These are phyloP conservation scores for Tholera decimalis DNA, from an alignment of 2,888 invertebrate species.

Conservation along the genomic window DNA sequence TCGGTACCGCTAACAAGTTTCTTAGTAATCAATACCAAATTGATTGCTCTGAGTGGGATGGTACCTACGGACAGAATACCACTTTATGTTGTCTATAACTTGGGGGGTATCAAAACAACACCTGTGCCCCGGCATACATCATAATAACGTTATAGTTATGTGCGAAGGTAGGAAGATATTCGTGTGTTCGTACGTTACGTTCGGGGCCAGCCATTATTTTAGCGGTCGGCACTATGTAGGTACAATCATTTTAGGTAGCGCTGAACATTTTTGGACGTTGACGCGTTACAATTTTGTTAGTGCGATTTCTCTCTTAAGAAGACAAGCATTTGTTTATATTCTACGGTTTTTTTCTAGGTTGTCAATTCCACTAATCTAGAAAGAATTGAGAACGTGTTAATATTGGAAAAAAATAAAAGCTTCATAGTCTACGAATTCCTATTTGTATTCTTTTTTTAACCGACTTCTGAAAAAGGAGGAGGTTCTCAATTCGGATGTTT, in stretches of 20 bases:
- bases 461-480: no score
- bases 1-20: conserved; percentile 44
- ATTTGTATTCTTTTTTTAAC: no score
- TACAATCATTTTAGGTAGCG: not conserved
- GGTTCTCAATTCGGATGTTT: no score
- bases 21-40: conserved; percentile 59
- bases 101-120: conserved; percentile 58
- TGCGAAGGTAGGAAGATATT: conserved; percentile 21
- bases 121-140: conserved; percentile 64
- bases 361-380: no score
- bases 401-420: no score
- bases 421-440: no score
- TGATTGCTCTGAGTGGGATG: conserved; percentile 45
- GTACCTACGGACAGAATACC: conserved; percentile 56
- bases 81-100: conserved; percentile 69
- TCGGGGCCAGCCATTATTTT: conserved; percentile 18
- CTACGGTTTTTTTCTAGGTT: no score
- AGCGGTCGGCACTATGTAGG: not conserved
- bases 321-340: no score
- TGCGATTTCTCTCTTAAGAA: no score
- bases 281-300: no score
- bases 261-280: no score
- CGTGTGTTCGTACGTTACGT: conserved; percentile 14
- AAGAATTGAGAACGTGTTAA: no score
- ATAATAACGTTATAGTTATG: conserved; percentile 62